Conservation (phyloP, 2,797 vertebrate genomes). For the Hoplostethus atlanticus region DNA sequence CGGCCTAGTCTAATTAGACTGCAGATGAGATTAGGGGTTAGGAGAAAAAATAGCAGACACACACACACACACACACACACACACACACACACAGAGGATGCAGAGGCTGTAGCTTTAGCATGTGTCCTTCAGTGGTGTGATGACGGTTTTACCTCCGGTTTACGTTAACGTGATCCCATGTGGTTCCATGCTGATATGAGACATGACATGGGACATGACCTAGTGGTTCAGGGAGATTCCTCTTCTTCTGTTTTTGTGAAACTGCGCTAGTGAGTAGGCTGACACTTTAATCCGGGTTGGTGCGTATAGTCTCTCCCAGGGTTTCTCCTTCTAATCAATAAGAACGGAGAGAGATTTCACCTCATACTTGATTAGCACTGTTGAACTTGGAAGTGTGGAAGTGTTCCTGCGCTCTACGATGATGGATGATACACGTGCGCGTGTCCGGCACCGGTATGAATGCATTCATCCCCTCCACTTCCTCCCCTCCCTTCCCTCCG, state of each 20-base stretch:
- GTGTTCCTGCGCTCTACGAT: conserved; percentile 3
- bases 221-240: too few relatives aligned
- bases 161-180: not conserved
- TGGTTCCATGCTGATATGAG: not conserved
- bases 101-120: too few relatives aligned
- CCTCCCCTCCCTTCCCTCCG: not conserved
- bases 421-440: conserved; percentile 1
- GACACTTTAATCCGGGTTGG: conserved; percentile 5
- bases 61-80: not conserved
- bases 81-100: not conserved
- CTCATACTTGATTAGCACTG: conserved; percentile 16
- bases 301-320: not conserved
- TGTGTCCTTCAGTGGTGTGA: not conserved
- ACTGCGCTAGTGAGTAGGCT: conserved; percentile 3
- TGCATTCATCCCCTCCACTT: not conserved
- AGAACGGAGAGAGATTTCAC: conserved; percentile 2
- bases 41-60: conserved; percentile 33
- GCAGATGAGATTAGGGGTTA: conserved; percentile 55
- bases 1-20: conserved; percentile 55
- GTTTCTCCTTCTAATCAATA: too few relatives aligned
- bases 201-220: too few relatives aligned
- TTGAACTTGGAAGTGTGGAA: not conserved
- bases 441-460: conserved; percentile 9
- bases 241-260: not conserved
- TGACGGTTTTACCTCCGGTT: not conserved